Conservation (phyloP, 2,888 invertebrate genomes). For the Epicampocera succincta region DNA sequence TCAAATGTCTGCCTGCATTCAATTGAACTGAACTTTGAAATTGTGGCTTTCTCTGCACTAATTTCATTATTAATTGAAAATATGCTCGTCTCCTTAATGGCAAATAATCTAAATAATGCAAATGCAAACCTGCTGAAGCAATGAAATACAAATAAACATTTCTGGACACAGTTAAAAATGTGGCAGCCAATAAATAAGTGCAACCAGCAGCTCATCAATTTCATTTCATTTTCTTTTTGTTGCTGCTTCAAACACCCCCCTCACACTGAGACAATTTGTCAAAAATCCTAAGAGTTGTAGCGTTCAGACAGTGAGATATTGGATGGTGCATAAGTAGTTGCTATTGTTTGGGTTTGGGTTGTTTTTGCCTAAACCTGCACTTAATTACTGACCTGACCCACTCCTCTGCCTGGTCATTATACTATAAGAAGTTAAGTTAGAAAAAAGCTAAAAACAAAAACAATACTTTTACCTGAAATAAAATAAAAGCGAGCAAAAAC, state of each 20-base stretch:
- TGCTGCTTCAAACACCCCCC: neutral
- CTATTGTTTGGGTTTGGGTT: neutral
- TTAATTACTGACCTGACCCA: constrained; percentile 70
- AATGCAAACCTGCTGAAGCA: constrained; percentile 5
- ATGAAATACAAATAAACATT: neutral
- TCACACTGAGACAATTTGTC: constrained; percentile 2
- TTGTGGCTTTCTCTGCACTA: constrained; percentile 49
- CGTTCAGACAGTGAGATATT: neutral
- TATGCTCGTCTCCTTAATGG: constrained; percentile 31
- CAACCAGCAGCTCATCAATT: constrained; percentile 50
- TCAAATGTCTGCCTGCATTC: constrained; percentile 24
- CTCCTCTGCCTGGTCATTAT: constrained; percentile 22
- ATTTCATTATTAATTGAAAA: constrained; percentile 57
- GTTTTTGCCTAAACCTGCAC: constrained; percentile 21
- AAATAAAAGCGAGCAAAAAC: neutral
- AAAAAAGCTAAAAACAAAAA: constrained; percentile 1
- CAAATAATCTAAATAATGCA: constrained; percentile 51
- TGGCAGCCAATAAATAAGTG: constrained; percentile 17
- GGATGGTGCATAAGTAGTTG: constrained; percentile 14
- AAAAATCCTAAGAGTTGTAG: constrained; percentile 33
- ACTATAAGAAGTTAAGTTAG: constrained; percentile 6
- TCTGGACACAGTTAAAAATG: neutral
- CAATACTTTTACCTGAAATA: too few species aligned
- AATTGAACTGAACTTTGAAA: constrained; percentile 23
- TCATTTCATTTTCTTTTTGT: constrained; percentile 21